Percentiles rank a stretch among this genome's conserved stretches.
phyloP scores from a whole-genome alignment of 2,113 vertebrate genomes.

The Corythoichthys haematopterus region DNA sequence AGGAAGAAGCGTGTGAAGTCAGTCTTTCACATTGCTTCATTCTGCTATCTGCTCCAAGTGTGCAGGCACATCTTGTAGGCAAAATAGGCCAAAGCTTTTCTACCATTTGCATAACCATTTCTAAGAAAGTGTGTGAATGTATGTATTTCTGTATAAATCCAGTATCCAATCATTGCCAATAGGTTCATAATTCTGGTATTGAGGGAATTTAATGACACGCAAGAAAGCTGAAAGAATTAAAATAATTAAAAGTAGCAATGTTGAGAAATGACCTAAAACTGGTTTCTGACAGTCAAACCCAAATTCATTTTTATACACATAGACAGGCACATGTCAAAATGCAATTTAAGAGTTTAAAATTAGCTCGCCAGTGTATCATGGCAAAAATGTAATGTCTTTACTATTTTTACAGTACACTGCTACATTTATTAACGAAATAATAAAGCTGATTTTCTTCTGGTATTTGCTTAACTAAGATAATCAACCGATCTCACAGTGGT shows the following conservation, averaged over 20 bases:
- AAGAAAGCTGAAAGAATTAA: background rate
- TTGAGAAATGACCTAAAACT: background rate
- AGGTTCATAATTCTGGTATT: constrained; percentile 32
- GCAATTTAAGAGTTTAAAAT: background rate
- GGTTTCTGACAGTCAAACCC: background rate
- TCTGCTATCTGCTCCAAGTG: constrained; percentile 65
- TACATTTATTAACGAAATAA: background rate
- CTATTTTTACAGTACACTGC: background rate
- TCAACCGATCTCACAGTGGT: background rate
- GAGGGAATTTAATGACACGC: background rate
- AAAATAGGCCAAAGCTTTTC: constrained; percentile 72
- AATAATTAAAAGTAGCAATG: background rate
- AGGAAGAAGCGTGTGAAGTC: constrained; percentile 48
- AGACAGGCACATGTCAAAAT: background rate
- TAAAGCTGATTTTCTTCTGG: background rate
- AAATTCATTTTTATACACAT: background rate
- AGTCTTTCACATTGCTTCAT: constrained; percentile 35
- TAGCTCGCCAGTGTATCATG: background rate
- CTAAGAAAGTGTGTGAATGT: constrained; percentile 55
- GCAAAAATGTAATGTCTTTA: background rate
- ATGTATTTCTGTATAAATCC: constrained; percentile 51
- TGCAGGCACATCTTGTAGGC: constrained; percentile 68
- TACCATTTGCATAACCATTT: constrained; percentile 62
- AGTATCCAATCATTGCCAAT: constrained; percentile 59
- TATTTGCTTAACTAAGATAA: background rate